Evolutionary conservation across 2,113 vertebrate species (phyloP), one percentile per base, ranked within the genome.

Genomic region (Rhinopithecus roxellana): DNA sequence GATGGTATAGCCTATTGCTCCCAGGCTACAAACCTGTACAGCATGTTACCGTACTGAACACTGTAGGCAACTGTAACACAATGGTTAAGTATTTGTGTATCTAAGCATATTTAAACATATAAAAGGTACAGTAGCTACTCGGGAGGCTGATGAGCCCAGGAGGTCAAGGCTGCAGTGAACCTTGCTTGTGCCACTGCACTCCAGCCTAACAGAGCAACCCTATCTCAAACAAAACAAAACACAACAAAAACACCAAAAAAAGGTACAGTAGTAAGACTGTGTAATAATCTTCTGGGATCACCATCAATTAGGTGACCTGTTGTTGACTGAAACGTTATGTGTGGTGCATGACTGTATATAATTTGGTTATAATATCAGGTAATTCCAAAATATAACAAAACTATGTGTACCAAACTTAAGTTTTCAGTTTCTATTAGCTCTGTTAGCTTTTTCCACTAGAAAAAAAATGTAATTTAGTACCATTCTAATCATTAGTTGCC

Each of bases 321-420:
- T 40, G 6, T 43, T 75, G 72, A 43, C 72, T 27, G 40, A 75
- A 75, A 75, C 25, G n/a, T 75, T 43, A 38, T 43, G 38, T 25
- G 22, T 40, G 22, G 38, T 38, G 22, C 22, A 74, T 74, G 38
- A 43, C 72, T 74, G 10, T 74, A 25, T 43, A 77, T 52, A 61
- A 38, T 86, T 82, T 20, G 14, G 55, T 43, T 92, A 50, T 79
- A 38, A 69, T 23, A 90, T 59, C 32, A 95, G 77, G 82, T 80
- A 96, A 89, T 84, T 92, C 35, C 20, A 78, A 78, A 94, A 75
- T 27, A 82, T 48, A 94, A 38, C 55, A 95, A 92, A 86, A 55
- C 25, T 72, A 55, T 89, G 82, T 88, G 52, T 4, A 74, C 16
- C 38, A 86, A 80, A 67, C 64, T 50, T 10, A 83, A 77, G 59